Evolutionary conservation across 2,888 invertebrate genomes (phyloP), one percentile per base, ranked within the genome.

Genomic region (Gryllus longicercus): DNA sequence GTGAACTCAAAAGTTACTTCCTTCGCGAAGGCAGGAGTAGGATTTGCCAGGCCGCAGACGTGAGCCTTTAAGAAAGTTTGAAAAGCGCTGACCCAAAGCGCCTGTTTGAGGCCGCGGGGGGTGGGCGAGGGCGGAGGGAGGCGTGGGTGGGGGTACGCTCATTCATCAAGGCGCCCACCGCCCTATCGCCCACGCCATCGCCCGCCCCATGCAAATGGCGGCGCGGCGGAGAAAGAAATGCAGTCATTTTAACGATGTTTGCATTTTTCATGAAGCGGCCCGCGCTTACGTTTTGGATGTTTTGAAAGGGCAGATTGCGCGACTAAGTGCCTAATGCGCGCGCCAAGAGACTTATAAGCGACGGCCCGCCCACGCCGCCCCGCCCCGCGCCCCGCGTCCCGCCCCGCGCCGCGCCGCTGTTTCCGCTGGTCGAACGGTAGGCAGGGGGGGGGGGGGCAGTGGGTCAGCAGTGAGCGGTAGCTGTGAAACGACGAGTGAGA

Each of bases 171-270:
- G n/a, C 63, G 63, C 16, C 63, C 63, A 18, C 63, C 63, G 63
- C 16, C 63, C 63, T 63, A 63, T 63, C 63, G 63, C 63, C 63
- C 63, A 16, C 63, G 63, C 63, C 63, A 63, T 63, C 63, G 63
- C 63, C n/a, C 63, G 16, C 16, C 14, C 63, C 63, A 63, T 63
- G 63, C 63, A 63, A 63, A 63, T 63, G 63, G 63, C 16, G n/a
- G n/a, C 63, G n/a, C 63, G 16, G 8, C 63, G n/a, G 8, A 63
- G 63, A 63, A 63, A 63, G 63, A 63, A 63, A 63, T 63, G 63
- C n/a, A 63, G 63, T 63, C 63, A 63, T 63, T 63, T 63, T 63
- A 63, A 63, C 63, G 63, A 63, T 63, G 63, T 63, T 63, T 63
- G 63, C 63, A 63, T 63, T 63, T 63, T 63, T 63, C 63, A 63